Conservation (phyloP, 2,888 invertebrate genomes). For the Andrena bicolor region DNA sequence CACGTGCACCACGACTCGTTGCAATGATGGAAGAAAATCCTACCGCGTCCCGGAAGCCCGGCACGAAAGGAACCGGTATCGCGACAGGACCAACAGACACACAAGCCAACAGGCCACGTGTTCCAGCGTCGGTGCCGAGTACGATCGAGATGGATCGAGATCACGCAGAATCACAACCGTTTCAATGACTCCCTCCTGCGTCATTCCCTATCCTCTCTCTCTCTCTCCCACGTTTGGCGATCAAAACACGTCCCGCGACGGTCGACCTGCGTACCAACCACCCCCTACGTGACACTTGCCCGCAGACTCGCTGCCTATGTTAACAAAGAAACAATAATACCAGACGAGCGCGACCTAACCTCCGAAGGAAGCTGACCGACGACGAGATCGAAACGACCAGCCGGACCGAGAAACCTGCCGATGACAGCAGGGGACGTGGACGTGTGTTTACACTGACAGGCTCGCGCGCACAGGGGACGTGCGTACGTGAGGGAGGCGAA, state of each 20-base stretch:
- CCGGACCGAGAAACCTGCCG: not conserved
- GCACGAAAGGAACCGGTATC: not conserved
- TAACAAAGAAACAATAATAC: not conserved
- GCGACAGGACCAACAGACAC: slow-evolving; percentile 17
- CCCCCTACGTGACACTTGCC: not conserved
- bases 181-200: not conserved
- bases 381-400: not conserved
- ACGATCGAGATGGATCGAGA: not conserved
- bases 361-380: not conserved
- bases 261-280: not conserved
- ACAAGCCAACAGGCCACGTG: slow-evolving; percentile 46
- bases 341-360: not conserved
- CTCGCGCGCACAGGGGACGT: slow-evolving; percentile 21
- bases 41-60: not conserved
- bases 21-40: not conserved
- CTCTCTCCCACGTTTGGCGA: not conserved
- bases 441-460: slow-evolving; percentile 68
- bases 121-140: not conserved
- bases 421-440: slow-evolving; percentile 34
- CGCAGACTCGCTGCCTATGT: not conserved
- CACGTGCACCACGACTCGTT: not conserved
- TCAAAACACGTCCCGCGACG: not conserved
- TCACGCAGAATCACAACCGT: not conserved
- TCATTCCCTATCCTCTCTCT: not conserved
- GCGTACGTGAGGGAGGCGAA: slow-evolving; percentile 42